These are phyloP conservation scores for Discoglossus pictus DNA, from an alignment of 2,797 vertebrate genomes.

Conservation along the genomic window DNA sequence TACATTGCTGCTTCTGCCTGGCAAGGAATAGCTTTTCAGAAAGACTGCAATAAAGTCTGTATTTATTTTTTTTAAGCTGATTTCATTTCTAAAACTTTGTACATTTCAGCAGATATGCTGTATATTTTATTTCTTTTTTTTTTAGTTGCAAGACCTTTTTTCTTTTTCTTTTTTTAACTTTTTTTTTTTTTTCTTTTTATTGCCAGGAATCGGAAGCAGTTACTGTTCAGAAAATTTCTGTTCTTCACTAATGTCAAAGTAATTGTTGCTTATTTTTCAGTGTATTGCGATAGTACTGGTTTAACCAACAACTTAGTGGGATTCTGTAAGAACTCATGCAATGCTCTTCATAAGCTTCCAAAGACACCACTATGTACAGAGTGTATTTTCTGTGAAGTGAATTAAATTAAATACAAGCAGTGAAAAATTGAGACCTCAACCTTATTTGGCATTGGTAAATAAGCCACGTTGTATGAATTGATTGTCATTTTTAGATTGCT, in stretches of 20 bases:
- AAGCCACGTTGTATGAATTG: no score
- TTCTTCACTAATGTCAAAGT: slow-evolving; percentile 7
- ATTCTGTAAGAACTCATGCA: slow-evolving; percentile 19
- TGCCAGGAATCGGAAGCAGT: slow-evolving; percentile 1
- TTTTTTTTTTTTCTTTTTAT: slow-evolving; percentile 28
- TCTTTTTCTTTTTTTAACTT: slow-evolving; percentile 31
- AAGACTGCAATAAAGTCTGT: slow-evolving; percentile 51
- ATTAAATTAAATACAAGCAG: slow-evolving; percentile 59
- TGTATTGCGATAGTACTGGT: slow-evolving; percentile 4
- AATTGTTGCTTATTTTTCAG: not conserved
- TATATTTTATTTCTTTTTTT: slow-evolving; percentile 40
- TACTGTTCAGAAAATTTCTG: not conserved
- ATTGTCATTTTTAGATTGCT: no score
- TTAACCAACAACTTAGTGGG: not conserved
- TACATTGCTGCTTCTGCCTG: slow-evolving; percentile 42
- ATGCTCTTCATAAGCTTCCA: slow-evolving; percentile 28
- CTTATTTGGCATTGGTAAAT: slow-evolving; percentile 14
- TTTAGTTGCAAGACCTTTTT: slow-evolving; percentile 10
- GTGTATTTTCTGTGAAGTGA: slow-evolving; percentile 54
- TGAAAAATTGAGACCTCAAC: slow-evolving; percentile 3
- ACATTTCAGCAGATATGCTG: slow-evolving; percentile 54
- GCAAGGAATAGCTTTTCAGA: slow-evolving; percentile 51
- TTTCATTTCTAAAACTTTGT: slow-evolving; percentile 64
- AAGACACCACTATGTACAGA: slow-evolving; percentile 44
- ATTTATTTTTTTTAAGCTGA: slow-evolving; percentile 58